Evolutionary conservation across 2,888 invertebrate species (phyloP), one percentile per base, ranked within the genome.

Genomic region (Cenopis cana): DNA sequence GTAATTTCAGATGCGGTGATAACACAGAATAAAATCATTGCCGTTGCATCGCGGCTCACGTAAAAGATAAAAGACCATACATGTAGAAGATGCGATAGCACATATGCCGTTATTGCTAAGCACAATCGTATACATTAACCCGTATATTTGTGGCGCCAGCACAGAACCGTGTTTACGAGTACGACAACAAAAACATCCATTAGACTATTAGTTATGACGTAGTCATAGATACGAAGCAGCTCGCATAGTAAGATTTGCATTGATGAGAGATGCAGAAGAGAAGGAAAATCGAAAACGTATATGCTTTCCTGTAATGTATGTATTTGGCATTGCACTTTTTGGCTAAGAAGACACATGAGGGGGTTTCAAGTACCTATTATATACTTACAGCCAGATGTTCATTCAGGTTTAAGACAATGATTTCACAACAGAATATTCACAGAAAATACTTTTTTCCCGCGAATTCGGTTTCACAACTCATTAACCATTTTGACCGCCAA

Each of bases 131-230:
- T 83, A 85, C 86, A 89, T 89, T 88, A 88, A 85, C 86, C 87
- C 85, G 85, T 80, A 87, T 88, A 88, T 82, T 85, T 76, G 85
- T 85, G 88, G 88, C 89, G 88, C 88, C 88, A 84, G 81, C 78
- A 81, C 81, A 82, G 54, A 52, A 52, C 82, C 79, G 78, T 76
- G 82, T 80, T 82, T 82, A 81, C 82, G 84, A 68, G 82, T 82
- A 81, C 82, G 84, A 68, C 46, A 59, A 65, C 69, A 64, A 59
- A 66, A 72, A 72, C 72, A 69, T 72, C 69, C 54, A 72, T 69
- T 64, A 65, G 64, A 72, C 69, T 72, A 65, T 69, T 61, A 61
- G 60, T 61, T 49, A 57, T 64, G 57, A 52, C 59, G 65, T 59
- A 52, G 54, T 50, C 50, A 38, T 57, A 57, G 57, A 57, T 50